A percentile compares a stretch with the other conserved stretches of the same genome.
Conservation (phyloP, 2,888 invertebrate species). For the Ophion costatus region DNA sequence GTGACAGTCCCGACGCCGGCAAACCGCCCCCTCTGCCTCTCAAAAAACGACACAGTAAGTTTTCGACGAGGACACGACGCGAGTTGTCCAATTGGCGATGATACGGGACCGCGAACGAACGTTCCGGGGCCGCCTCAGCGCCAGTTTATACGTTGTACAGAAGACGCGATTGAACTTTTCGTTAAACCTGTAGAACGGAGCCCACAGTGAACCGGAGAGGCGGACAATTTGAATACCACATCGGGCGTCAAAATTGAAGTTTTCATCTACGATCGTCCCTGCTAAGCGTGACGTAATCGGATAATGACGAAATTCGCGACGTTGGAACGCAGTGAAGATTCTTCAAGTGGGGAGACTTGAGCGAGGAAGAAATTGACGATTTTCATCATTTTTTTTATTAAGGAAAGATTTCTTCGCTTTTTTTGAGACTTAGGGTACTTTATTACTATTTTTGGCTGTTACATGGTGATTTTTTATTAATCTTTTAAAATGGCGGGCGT, state of each 20-base stretch:
- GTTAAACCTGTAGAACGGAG: constrained; percentile 46
- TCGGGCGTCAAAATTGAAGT: not conserved
- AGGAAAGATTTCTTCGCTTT: too few relatives aligned
- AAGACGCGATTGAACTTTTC: constrained; percentile 1
- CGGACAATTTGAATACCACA: constrained; percentile 54
- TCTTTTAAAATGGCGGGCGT: too few relatives aligned
- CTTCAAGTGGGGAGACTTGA: not conserved
- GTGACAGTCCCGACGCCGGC: constrained; percentile 85
- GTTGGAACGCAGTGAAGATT: not conserved
- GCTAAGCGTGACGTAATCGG: too few relatives aligned
- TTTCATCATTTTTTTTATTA: not conserved
- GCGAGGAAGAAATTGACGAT: too few relatives aligned
- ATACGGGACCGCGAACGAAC: constrained; percentile 19
- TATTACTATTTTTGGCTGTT: too few relatives aligned
- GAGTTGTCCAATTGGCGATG: constrained; percentile 38
- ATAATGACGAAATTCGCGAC: too few relatives aligned
- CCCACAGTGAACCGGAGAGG: constrained; percentile 45
- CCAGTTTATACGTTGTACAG: constrained; percentile 38
- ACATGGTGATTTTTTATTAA: too few relatives aligned
- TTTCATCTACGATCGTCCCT: too few relatives aligned
- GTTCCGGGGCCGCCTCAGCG: constrained; percentile 35
- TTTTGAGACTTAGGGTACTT: too few relatives aligned
- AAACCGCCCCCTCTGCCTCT: constrained; percentile 95
- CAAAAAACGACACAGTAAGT: constrained; percentile 98
- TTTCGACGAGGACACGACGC: constrained; percentile 73